Percentiles rank a stretch among this genome's conserved stretches.
Conservation (phyloP, 2,113 vertebrate genomes). For the Psammodynastes pulverulentus region DNA sequence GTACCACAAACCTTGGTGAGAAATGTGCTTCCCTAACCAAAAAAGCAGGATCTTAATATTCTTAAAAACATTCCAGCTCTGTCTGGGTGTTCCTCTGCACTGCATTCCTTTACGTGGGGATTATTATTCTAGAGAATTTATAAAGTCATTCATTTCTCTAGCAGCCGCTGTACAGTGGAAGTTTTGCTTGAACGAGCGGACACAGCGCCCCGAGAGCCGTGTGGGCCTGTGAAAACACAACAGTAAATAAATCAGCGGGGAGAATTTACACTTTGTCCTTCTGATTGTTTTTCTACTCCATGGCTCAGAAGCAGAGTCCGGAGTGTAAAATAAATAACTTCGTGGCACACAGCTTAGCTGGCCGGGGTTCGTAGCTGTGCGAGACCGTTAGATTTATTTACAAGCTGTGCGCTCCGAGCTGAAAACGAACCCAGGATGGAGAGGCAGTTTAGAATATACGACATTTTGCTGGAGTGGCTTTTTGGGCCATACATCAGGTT, state of each 20-base stretch:
- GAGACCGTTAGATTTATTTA: conserved; percentile 7
- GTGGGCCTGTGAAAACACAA: conserved; percentile 88
- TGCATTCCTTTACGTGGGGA: conserved; percentile 79
- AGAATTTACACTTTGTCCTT: conserved; percentile 72
- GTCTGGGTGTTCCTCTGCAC: conserved; percentile 69
- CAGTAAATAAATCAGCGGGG: conserved; percentile 86
- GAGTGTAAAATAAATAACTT: conserved; percentile 74
- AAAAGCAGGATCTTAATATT: conserved; percentile 74
- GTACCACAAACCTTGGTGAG: conserved; percentile 67
- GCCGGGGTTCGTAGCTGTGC: conserved; percentile 42
- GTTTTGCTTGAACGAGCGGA: conserved; percentile 82
- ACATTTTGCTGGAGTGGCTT: background rate
- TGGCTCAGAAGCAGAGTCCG: conserved; percentile 61
- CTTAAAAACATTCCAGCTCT: conserved; percentile 70
- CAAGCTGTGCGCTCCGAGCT: background rate
- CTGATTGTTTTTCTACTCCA: conserved; percentile 73
- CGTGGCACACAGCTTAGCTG: conserved; percentile 50
- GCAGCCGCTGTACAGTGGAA: conserved; percentile 80
- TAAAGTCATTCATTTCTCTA: conserved; percentile 90
- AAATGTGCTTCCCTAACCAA: conserved; percentile 72
- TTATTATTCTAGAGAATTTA: conserved; percentile 92
- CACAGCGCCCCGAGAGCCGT: conserved; percentile 76
- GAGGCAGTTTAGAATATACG: background rate
- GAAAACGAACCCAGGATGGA: background rate
- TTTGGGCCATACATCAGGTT: conserved; percentile 57